Conservation (phyloP, 2,797 vertebrate genomes). For the Chelon auratus region DNA sequence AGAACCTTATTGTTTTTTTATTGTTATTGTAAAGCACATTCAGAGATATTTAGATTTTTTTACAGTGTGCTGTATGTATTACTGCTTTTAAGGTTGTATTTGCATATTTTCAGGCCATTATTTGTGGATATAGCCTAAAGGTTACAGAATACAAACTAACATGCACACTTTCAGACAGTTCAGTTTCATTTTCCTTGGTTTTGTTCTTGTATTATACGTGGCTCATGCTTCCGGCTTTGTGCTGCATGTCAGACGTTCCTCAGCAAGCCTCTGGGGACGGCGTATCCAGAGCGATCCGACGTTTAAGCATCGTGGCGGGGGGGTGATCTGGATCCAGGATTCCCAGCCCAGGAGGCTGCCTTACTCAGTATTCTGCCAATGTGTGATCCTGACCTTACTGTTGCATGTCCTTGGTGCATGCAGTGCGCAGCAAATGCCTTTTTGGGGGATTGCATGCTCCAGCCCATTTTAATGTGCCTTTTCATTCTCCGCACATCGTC, state of each 20-base stretch:
- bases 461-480: constrained; percentile 79
- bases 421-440: constrained; percentile 78
- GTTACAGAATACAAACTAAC: neutral
- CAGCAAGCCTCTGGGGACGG: constrained; percentile 34
- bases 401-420: constrained; percentile 84
- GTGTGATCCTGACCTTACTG: constrained; percentile 83
- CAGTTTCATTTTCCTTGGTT: neutral
- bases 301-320: constrained; percentile 51
- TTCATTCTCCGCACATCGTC: constrained; percentile 70
- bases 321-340: constrained; percentile 62
- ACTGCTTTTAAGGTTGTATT: neutral
- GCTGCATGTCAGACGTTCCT: constrained; percentile 43
- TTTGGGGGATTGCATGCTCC: constrained; percentile 78
- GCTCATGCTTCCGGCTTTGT: constrained; percentile 13
- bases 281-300: constrained; percentile 57
- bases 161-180: neutral
- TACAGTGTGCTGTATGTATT: neutral
- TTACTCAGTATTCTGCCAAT: constrained; percentile 78
- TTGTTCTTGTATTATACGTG: neutral
- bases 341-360: constrained; percentile 62
- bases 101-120: neutral
- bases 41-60: neutral
- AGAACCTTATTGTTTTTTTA: neutral
- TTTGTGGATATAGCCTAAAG: neutral
- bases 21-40: constrained; percentile 2